Conservation (phyloP, 2,113 vertebrate species). For the Laticauda laticaudata region DNA sequence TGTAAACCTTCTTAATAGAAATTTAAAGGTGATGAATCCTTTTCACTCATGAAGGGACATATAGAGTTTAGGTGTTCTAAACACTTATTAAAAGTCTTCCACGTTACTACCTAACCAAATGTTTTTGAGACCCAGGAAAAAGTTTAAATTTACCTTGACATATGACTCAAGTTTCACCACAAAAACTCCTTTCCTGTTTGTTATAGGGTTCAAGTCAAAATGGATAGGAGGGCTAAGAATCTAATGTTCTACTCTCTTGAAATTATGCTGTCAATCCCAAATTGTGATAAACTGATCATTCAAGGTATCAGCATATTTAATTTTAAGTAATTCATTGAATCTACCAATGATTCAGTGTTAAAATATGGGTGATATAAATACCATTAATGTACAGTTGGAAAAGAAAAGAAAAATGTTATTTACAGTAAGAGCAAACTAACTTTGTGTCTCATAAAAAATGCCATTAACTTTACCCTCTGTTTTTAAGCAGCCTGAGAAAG, state of each 20-base stretch:
- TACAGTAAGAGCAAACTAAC: background rate
- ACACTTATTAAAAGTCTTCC: background rate
- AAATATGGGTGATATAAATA: conserved; percentile 9
- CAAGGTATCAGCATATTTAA: conserved; percentile 7
- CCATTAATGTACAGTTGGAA: background rate
- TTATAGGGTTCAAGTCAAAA: background rate
- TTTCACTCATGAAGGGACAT: background rate
- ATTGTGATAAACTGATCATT: background rate
- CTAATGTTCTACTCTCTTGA: conserved; percentile 9
- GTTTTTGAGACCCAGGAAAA: background rate
- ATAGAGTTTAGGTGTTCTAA: background rate
- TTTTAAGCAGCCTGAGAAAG: conserved; percentile 54
- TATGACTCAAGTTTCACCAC: background rate
- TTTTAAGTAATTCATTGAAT: background rate
- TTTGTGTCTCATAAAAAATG: conserved; percentile 23
- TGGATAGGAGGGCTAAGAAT: background rate
- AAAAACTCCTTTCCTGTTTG: background rate
- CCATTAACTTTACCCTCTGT: conserved; percentile 46
- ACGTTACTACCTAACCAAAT: background rate
- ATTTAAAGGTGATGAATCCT: background rate
- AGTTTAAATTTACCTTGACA: background rate
- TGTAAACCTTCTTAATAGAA: conserved; percentile 31
- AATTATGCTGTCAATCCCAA: accelerated
- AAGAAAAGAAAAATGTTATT: background rate
- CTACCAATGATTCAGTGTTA: background rate